phyloP scores from a whole-genome alignment of 2,888 invertebrate genomes.

The Hypena proboscidalis region DNA sequence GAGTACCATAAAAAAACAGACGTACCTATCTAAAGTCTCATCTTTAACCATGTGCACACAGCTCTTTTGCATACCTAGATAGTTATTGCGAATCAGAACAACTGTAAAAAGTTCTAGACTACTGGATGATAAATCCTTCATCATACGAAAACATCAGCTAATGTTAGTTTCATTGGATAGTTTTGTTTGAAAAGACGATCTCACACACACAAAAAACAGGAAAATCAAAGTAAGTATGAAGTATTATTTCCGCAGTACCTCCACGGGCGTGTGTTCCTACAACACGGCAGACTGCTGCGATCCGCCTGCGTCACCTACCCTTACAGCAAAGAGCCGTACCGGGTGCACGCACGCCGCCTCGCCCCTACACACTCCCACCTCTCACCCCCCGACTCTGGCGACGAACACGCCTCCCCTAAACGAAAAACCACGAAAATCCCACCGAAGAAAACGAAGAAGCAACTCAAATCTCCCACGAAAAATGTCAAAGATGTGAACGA shows the following conservation, averaged over 20 bases:
- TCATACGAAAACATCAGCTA: too few species aligned
- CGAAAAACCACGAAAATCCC: slow-evolving; percentile 62
- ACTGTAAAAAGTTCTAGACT: too few species aligned
- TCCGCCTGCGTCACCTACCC: slow-evolving; percentile 87
- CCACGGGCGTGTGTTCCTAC: slow-evolving; percentile 90
- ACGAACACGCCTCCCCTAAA: slow-evolving; percentile 68
- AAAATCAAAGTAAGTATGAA: background rate
- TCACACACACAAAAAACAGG: too few species aligned
- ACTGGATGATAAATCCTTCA: too few species aligned
- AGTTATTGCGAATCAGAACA: too few species aligned
- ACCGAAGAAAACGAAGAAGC: slow-evolving; percentile 68
- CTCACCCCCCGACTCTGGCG: slow-evolving; percentile 69
- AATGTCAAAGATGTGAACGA: slow-evolving; percentile 73
- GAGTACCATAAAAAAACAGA: too few species aligned
- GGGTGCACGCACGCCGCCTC: slow-evolving; percentile 70
- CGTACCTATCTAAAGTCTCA: too few species aligned
- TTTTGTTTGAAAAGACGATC: too few species aligned
- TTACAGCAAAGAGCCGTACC: slow-evolving; percentile 77
- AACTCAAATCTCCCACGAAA: slow-evolving; percentile 75
- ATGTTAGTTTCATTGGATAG: too few species aligned
- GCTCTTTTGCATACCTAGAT: too few species aligned
- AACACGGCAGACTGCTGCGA: slow-evolving; percentile 88
- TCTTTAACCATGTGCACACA: too few species aligned
- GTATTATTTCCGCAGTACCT: slow-evolving; percentile 86
- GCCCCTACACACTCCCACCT: slow-evolving; percentile 62